Base-by-base conservation (phyloP, 2,888 invertebrate genomes). In the Eledone cirrhosa region DNA sequence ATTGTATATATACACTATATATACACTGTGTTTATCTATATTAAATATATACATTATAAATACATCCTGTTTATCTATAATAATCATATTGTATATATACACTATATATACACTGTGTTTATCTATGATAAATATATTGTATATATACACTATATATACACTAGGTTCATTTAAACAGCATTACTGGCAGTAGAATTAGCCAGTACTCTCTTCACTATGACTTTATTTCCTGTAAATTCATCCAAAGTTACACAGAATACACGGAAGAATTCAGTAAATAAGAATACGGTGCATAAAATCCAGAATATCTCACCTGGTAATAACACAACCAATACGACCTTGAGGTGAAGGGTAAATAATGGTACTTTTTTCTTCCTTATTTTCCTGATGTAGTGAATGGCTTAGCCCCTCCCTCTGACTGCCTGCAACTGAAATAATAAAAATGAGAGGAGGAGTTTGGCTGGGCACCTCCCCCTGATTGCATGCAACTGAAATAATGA, bases 151-250 rank as follows among this genome's bases (percentile, higher is more conserved):
- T n/a, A n/a, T n/a, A n/a, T n/a, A n/a, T n/a, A n/a, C n/a, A n/a
- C n/a, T n/a, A n/a, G n/a, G n/a, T n/a, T n/a, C n/a, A n/a, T 63
- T 27, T 87, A 69, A 0, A 87, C 88, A 67, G 86, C 87, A 59
- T 85, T 85, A 63, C 82, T 80, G 29, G 87, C 86, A n/a, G 87
- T 81, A 0, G 87, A 87, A 72, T 85, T 84, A n/a, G 78, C 69
- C 31, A 86, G 85, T 24, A 87, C 85, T 22, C 77, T 82, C 67
- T 84, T 85, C 65, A 87, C 86, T 22, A 85, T 72, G 33, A 87
- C 69, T 16, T 82, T 77, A 41, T 75, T 16, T 22, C 75, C 75
- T 27, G 19, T 29, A 29, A 14, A n/a, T n/a, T n/a, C n/a, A n/a
- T 53, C 2, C 5, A 3, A 22, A 22, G n/a, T 53, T 53, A 2